Base-by-base conservation (phyloP, 2,797 vertebrate species). In the Semotilus atromaculatus region DNA sequence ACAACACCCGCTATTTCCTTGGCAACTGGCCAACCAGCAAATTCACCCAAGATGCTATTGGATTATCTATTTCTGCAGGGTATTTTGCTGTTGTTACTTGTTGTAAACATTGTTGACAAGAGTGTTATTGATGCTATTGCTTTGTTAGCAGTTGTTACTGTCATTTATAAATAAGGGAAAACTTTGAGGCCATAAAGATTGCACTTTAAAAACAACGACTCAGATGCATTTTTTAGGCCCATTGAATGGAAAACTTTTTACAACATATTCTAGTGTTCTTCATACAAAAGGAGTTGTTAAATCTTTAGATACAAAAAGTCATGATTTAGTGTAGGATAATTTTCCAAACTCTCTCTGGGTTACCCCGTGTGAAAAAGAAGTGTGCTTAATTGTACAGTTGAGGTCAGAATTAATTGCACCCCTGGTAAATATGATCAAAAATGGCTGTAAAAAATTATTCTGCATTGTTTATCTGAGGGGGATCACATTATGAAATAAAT, bases 31-130 rank as follows among this genome's bases (percentile, higher is more conserved):
- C 90, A 89, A 74, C 23, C 58, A 79, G 83, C 55, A 89, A 87
- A 89, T 85, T 85, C 76, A 82, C 85, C 82, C 81, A 88, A 79
- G 79, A 86, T 88, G 87, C 80, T 58, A 64, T 40, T 64, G 60
- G 7, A 38, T 70, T 83, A 13, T 34, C 53, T 55, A 34, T 78
- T 81, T 83, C 72, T 84, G 62, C 70, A 78, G 76, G 40, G 31
- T 48, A 51, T 48, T 66, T 83, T 21, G 26, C 31, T 70, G 64
- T 68, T 85, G 45, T 82, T 77, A 71, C 78, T 73, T 72, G 68
- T 89, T 81, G 76, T 77, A 34, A 77, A 82, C 45, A 84, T 55
- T 88, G 79, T 73, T 85, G 76, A 83, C 38, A 31, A 40, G 80
- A 80, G 45, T 31, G 7, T 23, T 76, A 74, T 64, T 80, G 76